These are phyloP conservation scores for Cepaea nemoralis DNA, from an alignment of 1,140 invertebrate species.

Conservation along the genomic window DNA sequence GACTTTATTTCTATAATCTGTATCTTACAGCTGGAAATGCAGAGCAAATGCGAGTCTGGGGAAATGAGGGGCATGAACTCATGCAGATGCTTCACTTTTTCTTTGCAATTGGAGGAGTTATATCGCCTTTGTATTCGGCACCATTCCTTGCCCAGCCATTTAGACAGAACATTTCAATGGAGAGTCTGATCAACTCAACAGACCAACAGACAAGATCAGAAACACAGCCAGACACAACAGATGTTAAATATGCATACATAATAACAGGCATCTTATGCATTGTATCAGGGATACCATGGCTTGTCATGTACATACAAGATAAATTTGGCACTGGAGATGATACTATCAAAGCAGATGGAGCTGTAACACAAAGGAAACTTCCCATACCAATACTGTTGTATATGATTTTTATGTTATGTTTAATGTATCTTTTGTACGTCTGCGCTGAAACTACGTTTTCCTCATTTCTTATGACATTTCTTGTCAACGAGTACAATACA, in stretches of 20 bases:
- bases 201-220: neutral
- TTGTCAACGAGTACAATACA: slow-evolving; percentile 28
- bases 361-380: neutral
- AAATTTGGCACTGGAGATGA: neutral
- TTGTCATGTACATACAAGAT: neutral
- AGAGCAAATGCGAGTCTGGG: slow-evolving; percentile 72
- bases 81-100: slow-evolving; percentile 53
- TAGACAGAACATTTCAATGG: neutral
- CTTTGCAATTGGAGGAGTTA: slow-evolving; percentile 52
- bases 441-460: slow-evolving; percentile 51
- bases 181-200: neutral
- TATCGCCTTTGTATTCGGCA: slow-evolving; percentile 49
- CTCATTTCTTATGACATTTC: slow-evolving; percentile 49
- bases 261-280: slow-evolving; percentile 35
- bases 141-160: slow-evolving; percentile 50
- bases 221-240: slow-evolving; percentile 10
- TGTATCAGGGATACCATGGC: slow-evolving; percentile 19
- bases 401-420: slow-evolving; percentile 25
- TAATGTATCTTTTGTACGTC: slow-evolving; percentile 45
- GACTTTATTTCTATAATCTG: no score
- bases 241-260: slow-evolving; percentile 38
- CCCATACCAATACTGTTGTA: slow-evolving; percentile 30
- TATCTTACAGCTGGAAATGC: slow-evolving; percentile 71
- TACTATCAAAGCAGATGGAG: neutral
- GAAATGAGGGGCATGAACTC: slow-evolving; percentile 61